phyloP scores from a whole-genome alignment of 30 jellyfish, hydroid and myxozoan genomes.

The Catostylus mosaicus region DNA sequence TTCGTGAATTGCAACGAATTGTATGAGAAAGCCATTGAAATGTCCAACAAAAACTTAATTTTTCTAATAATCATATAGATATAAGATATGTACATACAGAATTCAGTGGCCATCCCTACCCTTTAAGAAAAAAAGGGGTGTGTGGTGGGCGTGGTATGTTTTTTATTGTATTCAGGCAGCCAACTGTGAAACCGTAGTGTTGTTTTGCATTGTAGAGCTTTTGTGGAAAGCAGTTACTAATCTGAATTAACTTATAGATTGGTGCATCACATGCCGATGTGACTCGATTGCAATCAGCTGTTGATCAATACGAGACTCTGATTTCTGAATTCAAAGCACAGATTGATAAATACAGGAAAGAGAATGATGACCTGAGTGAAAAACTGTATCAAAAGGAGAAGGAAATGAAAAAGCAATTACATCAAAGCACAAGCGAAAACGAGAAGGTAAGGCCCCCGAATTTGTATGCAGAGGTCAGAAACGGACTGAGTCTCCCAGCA shows the following conservation, averaged over 20 bases:
- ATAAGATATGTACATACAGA: too few relatives aligned
- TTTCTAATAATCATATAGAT: too few relatives aligned
- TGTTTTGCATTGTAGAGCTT: background rate
- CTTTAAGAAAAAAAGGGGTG: too few relatives aligned
- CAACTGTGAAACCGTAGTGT: background rate
- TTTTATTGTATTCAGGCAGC: background rate
- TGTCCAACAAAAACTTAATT: too few relatives aligned
- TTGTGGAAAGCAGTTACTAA: background rate
- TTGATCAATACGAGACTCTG: slow-evolving; percentile 82
- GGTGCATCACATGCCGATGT: slow-evolving; percentile 65
- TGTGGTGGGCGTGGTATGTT: too few relatives aligned
- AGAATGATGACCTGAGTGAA: slow-evolving; percentile 68
- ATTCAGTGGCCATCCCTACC: too few relatives aligned
- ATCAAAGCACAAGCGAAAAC: slow-evolving; percentile 60
- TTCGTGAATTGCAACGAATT: too few relatives aligned
- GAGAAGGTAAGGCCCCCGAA: slow-evolving; percentile 89
- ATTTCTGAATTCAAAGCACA: slow-evolving; percentile 80
- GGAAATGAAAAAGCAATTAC: slow-evolving; percentile 61
- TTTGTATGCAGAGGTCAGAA: too few relatives aligned
- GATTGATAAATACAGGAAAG: slow-evolving; percentile 70
- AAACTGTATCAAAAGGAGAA: slow-evolving; percentile 64
- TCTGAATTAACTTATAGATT: slow-evolving; percentile 15
- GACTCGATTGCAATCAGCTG: slow-evolving; percentile 73
- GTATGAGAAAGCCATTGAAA: too few relatives aligned
- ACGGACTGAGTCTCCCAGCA: too few relatives aligned